Evolutionary conservation across 2,888 invertebrate genomes (phyloP), one percentile per base, ranked within the genome.

Genomic region (Tiliacea aurago): DNA sequence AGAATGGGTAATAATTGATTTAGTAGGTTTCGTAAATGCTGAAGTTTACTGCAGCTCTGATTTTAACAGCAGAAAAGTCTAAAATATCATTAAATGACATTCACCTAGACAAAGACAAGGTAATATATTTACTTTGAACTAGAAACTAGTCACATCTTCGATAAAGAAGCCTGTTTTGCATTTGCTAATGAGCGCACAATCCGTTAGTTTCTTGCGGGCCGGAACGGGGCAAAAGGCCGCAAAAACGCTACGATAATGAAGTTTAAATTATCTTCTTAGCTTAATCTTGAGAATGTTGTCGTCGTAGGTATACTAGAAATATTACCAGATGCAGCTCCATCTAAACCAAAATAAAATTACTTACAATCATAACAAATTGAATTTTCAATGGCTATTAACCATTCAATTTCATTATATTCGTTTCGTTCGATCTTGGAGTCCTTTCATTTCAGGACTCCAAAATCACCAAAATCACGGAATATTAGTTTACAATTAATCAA

Each of bases 181-280:
- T 81, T 76, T 45, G 15, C 78, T 78, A 81, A 78, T 76, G 81
- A 78, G 81, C 76, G 10, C 81, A 76, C 63, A 59, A 81, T 28
- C 76, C 78, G 78, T 78, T 78, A 78, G 58, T 49, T 81, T 68
- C 81, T 75, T 76, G 81, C 63, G 64, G 55, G 13, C 43, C 53
- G 69, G 81, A 78, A 81, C 81, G 76, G 76, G 53, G 69, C 81
- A 76, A 28, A 58, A 37, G 33, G 64, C 78, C 78, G 49, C 78
- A 78, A 76, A 81, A 78, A 81, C 68, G 68, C 53, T 76, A 78
- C 43, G 59, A 63, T 78, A 76, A 76, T 76, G 63, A 76, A 76
- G 64, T 64, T 61, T 68, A 59, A 76, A 76, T 78, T 81, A 76
- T 81, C 59, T 64, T 68, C 63, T 56, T 28, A 59, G 47, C 49